These are phyloP conservation scores for Cynopterus brachyotis DNA, from an alignment of 2,113 vertebrate genomes.

Conservation along the genomic window DNA sequence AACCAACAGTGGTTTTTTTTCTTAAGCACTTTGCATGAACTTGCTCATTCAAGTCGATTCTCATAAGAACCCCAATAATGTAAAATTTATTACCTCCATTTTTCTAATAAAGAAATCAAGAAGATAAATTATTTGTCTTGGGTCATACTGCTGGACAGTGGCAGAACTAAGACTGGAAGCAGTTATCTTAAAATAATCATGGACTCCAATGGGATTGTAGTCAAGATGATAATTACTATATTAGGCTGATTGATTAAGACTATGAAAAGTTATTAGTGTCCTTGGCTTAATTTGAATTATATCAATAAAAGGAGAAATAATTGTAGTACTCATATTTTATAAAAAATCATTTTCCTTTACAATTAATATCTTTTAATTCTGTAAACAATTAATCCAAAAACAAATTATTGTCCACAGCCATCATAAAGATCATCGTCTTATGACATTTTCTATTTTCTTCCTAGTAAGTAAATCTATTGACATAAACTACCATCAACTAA, in stretches of 20 bases:
- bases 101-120: background rate
- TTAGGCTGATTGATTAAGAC: conserved; percentile 68
- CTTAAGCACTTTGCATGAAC: background rate
- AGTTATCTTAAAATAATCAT: conserved; percentile 65
- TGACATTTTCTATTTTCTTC: background rate
- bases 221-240: conserved; percentile 66
- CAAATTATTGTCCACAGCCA: conserved; percentile 31
- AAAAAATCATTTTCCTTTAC: conserved; percentile 65
- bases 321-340: conserved; percentile 58
- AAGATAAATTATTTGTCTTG: background rate
- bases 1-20: background rate
- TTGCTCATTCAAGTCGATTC: background rate
- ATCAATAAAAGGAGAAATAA: conserved; percentile 67
- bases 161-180: background rate
- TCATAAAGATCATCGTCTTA: background rate
- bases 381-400: conserved; percentile 60
- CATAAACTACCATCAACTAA: background rate
- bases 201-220: conserved; percentile 28
- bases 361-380: conserved; percentile 60
- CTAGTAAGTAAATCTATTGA: background rate
- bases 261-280: conserved; percentile 72
- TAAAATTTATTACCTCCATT: background rate
- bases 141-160: background rate
- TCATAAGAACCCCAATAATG: background rate
- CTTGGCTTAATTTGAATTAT: conserved; percentile 72